Conservation (phyloP, 35 echinoderm and acorn worm species). For the Diadema setosum region DNA sequence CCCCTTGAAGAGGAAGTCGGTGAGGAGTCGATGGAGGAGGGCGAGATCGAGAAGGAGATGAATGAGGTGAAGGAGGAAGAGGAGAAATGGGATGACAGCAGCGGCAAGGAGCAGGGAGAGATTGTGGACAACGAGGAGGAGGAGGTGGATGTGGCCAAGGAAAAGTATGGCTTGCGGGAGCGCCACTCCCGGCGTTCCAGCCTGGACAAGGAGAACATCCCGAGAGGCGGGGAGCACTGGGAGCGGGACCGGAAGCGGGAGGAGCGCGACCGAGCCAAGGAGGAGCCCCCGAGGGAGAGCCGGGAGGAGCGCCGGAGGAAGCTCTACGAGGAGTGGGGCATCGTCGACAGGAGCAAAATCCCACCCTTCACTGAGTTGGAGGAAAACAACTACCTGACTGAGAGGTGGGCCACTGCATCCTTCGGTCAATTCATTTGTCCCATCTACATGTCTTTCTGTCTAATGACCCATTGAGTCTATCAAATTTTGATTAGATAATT, state of each 20-base stretch:
- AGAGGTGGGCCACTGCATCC: too few relatives aligned
- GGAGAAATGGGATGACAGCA: not conserved
- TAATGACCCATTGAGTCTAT: not conserved
- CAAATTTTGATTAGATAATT: not conserved
- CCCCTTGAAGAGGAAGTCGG: too few relatives aligned
- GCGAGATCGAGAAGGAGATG: not conserved
- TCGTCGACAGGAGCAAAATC: conserved; percentile 51
- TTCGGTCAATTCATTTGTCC: not conserved
- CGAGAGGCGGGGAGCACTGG: not conserved
- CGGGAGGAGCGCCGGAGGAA: not conserved
- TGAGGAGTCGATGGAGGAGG: conserved; percentile 15
- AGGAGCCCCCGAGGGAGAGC: conserved; percentile 25
- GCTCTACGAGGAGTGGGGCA: conserved; percentile 55
- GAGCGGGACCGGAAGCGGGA: not conserved
- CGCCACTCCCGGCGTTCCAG: not conserved
- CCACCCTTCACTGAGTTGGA: conserved; percentile 61
- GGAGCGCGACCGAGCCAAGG: conserved; percentile 31
- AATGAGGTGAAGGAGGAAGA: conserved; percentile 17
- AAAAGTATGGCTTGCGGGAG: not conserved
- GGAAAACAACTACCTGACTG: conserved; percentile 87
- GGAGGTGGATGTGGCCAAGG: not conserved
- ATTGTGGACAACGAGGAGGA: not conserved
- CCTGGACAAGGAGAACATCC: not conserved
- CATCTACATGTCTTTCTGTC: not conserved
- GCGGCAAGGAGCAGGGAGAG: not conserved